Conservation (phyloP, 2,888 invertebrate species). For the Trachelus tabidus region DNA sequence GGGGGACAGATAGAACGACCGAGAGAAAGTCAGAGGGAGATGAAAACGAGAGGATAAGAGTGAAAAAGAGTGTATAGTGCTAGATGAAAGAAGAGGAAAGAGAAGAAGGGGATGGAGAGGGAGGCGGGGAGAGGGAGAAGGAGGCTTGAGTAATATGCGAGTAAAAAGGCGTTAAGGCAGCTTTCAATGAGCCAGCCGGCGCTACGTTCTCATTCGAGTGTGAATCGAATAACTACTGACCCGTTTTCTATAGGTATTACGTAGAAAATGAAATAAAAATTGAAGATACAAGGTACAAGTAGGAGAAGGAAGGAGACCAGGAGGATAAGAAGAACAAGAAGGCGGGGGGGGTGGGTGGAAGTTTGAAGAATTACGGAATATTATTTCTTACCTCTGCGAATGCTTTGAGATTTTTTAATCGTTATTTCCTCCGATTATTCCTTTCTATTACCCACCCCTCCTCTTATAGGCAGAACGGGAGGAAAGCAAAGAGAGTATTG, state of each 20-base stretch:
- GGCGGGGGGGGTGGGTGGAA: background rate
- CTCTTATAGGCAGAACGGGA: conserved; percentile 3
- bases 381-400: conserved; percentile 27
- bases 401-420: conserved; percentile 21
- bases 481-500: conserved; percentile 3
- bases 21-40: background rate
- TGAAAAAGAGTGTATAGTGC: background rate
- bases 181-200: conserved; percentile 28
- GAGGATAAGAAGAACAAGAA: conserved; percentile 5
- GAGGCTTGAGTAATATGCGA: conserved; percentile 9
- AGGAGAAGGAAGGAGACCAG: conserved; percentile 13
- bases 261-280: conserved; percentile 18
- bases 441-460: background rate
- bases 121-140: background rate
- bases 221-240: conserved; percentile 35
- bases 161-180: conserved; percentile 22
- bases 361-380: background rate
- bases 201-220: conserved; percentile 32
- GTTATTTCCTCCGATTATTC: conserved; percentile 6
- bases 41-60: background rate
- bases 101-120: background rate
- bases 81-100: background rate
- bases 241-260: conserved; percentile 13
- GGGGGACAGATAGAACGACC: background rate
- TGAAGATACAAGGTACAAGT: background rate